Evolutionary conservation across 2,797 vertebrate genomes (phyloP).

Genomic region (Saxicola maurus): DNA sequence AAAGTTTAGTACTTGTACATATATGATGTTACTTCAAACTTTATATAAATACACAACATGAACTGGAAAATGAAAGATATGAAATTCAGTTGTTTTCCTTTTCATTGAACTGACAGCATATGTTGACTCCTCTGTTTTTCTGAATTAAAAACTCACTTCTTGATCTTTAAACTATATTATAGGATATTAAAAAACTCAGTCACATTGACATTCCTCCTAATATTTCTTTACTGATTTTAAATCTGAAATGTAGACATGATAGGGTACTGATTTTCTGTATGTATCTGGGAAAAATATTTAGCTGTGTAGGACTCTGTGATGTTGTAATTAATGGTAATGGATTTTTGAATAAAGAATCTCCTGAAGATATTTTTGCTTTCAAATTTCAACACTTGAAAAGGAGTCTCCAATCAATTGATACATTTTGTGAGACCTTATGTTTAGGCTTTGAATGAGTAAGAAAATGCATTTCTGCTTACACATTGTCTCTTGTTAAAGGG

Average conservation of each 20-base stretch:
- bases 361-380: background rate
- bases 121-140: background rate
- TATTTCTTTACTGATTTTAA: background rate
- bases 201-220: background rate
- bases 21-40: background rate
- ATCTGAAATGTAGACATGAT: background rate
- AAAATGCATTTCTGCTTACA: background rate
- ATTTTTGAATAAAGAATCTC: background rate
- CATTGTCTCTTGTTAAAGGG: background rate
- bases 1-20: background rate
- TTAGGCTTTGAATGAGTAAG: background rate
- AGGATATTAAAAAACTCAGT: background rate
- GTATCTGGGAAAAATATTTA: background rate
- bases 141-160: background rate
- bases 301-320: background rate
- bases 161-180: background rate
- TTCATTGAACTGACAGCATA: background rate
- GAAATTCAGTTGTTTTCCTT: background rate
- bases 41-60: background rate
- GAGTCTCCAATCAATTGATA: background rate
- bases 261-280: background rate
- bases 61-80: background rate
- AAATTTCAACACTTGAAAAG: background rate
- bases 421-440: background rate
- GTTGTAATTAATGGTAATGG: background rate